Base-by-base conservation (phyloP, 1,140 invertebrate species). In the Phthorimaea operculella region DNA sequence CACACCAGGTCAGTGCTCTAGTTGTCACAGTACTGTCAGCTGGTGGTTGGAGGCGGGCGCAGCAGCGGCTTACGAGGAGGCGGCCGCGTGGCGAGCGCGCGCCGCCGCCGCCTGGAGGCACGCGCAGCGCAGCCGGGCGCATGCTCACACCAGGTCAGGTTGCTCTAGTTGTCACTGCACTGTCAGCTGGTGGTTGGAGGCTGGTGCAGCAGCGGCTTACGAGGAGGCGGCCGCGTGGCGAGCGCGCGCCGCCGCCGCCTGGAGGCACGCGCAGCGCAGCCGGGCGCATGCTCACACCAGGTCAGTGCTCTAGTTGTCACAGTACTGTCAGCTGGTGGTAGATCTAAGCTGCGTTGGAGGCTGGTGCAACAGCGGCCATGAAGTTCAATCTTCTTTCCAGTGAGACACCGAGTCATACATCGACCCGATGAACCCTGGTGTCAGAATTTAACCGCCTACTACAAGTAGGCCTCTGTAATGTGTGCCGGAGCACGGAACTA, bases 61-160 rank as follows among this genome's bases (percentile, higher is more conserved):
- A n/a, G 73, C 74, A 11, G 79, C 81, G 33, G 83, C 85, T 7
- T 64, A 66, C 15, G 79, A 72, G 14, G 83, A 86, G 59, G 82
- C 82, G 33, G 73, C 75, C 0, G 72, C 69, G 34, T 86, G 85
- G 85, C 66, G 83, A 11, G 69, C 79, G 15, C 78, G 85, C n/a
- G 83, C 83, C 16, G 79, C 79, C 6, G 76, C 78, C 42, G 84
- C 80, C 12, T 84, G 82, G 79, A 55, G 78, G 49, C 81, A 80
- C 52, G 76, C 81, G 34, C 76, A 84, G 16, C 60, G 79, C 0
- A 53, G 69, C 0, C 62, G 70, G 9, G 67, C 68, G 0, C 51
- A 62, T n/a, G 53, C 67, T 5, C 73, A 79, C 48, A 50, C 66
- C 21, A 68, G 70, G 75, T 74, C 57, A 49, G 6, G n/a, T n/a